Conservation (phyloP, 2,113 vertebrate species). For the Rana temporaria region DNA sequence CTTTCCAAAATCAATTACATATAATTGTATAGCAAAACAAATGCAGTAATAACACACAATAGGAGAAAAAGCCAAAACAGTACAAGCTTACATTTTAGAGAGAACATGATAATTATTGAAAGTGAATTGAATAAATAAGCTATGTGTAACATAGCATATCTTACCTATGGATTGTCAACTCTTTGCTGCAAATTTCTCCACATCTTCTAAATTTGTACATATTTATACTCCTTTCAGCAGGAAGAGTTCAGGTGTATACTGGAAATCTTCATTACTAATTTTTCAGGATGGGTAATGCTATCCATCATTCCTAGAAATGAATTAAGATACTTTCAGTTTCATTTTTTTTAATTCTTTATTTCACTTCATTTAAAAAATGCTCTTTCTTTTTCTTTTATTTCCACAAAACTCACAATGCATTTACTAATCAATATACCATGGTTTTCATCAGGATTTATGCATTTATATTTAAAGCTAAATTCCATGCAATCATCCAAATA, state of each 20-base stretch:
- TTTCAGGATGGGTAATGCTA: neutral
- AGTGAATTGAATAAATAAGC: too few species aligned
- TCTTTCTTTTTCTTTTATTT: neutral
- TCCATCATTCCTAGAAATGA: slow-evolving; percentile 37
- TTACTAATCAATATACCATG: neutral
- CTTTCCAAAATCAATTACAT: too few species aligned
- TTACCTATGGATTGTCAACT: neutral
- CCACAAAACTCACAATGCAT: neutral
- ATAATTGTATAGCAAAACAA: too few species aligned
- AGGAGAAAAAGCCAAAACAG: too few species aligned
- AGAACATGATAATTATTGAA: too few species aligned
- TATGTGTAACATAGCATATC: neutral
- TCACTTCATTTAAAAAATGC: neutral
- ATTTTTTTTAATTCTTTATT: neutral
- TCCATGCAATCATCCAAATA: too few species aligned
- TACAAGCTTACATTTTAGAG: too few species aligned
- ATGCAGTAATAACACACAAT: too few species aligned
- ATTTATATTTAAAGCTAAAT: neutral
- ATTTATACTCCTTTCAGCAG: slow-evolving; percentile 18
- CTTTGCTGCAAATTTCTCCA: neutral
- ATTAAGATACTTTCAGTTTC: slow-evolving; percentile 29
- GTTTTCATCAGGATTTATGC: neutral
- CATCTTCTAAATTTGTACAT: neutral
- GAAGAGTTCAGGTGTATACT: slow-evolving; percentile 5
- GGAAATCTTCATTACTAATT: neutral